phyloP scores from a whole-genome alignment of 2,797 vertebrate genomes.

The Bryconaethiops microstoma region DNA sequence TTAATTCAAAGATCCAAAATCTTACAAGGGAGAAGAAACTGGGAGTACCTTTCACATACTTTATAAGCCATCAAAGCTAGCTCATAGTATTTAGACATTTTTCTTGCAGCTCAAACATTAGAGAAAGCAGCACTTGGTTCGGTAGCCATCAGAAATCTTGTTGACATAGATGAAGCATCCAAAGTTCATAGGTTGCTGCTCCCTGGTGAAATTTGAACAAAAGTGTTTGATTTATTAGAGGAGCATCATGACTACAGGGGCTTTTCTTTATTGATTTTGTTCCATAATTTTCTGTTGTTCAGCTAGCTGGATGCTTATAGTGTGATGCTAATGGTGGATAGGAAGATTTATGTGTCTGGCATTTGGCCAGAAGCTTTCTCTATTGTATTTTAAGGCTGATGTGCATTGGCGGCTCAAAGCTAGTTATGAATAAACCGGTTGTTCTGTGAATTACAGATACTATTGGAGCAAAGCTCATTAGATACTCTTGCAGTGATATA shows the following conservation, averaged over 20 bases:
- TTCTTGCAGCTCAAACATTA: background rate
- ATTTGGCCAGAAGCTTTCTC: background rate
- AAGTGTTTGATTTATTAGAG: background rate
- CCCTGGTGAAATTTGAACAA: background rate
- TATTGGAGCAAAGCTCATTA: background rate
- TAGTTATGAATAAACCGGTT: background rate
- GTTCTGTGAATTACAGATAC: background rate
- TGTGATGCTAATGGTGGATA: background rate
- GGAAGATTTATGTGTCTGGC: background rate
- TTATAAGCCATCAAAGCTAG: background rate
- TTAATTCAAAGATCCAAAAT: no score
- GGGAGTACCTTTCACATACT: no score
- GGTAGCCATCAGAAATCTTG: background rate
- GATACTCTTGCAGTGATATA: background rate
- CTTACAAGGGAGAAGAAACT: no score
- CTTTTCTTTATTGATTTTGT: constrained; percentile 13
- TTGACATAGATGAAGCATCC: background rate
- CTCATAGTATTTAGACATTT: background rate
- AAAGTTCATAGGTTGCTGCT: background rate
- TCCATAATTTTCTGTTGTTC: background rate
- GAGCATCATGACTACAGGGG: background rate
- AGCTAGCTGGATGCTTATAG: background rate
- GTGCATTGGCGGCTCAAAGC: background rate
- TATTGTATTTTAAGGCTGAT: background rate
- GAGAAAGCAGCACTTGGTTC: background rate